Evolutionary conservation across 2,797 vertebrate genomes (phyloP).

Genomic region (Avahi laniger): DNA sequence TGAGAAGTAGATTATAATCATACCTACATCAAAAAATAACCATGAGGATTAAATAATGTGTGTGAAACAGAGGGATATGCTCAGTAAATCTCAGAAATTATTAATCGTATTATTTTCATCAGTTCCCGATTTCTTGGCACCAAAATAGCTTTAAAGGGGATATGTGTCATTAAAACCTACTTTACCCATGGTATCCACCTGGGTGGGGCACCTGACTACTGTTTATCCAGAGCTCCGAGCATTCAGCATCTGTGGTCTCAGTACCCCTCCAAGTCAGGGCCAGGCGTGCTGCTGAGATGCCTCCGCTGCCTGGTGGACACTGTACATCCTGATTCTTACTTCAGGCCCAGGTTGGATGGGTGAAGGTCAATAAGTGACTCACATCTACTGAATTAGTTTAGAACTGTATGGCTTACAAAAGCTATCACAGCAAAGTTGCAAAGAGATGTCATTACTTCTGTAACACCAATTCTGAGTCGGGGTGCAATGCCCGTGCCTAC

Average conservation of each 20-base stretch:
- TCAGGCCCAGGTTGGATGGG: not conserved
- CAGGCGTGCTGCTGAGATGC: not conserved
- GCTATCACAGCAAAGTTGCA: not conserved
- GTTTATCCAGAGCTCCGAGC: not conserved
- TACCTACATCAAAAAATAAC: not conserved
- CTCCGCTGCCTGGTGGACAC: not conserved
- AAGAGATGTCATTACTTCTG: too few species aligned
- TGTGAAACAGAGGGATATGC: not conserved
- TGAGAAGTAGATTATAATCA: not conserved
- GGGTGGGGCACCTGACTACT: not conserved
- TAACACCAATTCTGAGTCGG: not conserved
- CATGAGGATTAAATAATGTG: not conserved
- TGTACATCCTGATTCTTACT: rapidly evolving
- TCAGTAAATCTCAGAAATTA: not conserved
- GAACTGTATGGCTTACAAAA: not conserved
- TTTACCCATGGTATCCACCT: not conserved
- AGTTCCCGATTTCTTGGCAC: not conserved
- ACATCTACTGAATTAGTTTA: not conserved
- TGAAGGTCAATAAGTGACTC: not conserved
- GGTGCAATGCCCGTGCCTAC: not conserved
- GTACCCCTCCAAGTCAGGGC: not conserved
- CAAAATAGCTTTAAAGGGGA: not conserved
- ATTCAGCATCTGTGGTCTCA: not conserved
- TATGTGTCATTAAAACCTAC: not conserved
- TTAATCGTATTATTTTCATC: not conserved